Evolutionary conservation across 53 echinoderm and acorn worm species (phyloP).

Genomic region (Holothuria leucospilota): DNA sequence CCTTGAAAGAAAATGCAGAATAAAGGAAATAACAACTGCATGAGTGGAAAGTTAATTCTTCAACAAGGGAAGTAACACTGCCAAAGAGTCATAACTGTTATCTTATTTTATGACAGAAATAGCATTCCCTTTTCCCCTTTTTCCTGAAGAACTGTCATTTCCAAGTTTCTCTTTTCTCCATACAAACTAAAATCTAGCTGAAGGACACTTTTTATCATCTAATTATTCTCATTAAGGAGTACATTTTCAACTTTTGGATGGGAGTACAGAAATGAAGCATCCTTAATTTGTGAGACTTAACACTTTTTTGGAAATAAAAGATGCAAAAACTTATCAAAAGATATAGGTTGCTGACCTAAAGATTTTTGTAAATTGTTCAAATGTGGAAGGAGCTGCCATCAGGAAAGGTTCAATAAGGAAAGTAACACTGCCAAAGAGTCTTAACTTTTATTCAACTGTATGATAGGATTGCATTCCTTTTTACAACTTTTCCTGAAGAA

Average conservation of each 20-base stretch:
- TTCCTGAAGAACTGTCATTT: neutral
- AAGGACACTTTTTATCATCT: too few relatives aligned
- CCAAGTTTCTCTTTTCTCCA: too few relatives aligned
- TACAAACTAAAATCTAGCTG: too few relatives aligned
- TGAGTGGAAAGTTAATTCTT: conserved; percentile 5
- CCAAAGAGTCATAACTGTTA: neutral
- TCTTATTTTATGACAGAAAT: neutral
- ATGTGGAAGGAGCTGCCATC: too few relatives aligned
- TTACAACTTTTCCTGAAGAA: neutral
- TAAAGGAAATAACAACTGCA: neutral
- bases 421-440: neutral
- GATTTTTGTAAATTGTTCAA: too few relatives aligned
- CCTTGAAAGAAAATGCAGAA: conserved; percentile 53
- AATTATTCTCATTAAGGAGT: too few relatives aligned
- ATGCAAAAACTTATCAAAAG: too few relatives aligned
- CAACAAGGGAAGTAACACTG: conserved; percentile 12
- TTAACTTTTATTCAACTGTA: neutral
- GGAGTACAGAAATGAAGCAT: too few relatives aligned
- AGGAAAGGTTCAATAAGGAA: neutral
- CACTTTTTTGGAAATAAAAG: too few relatives aligned
- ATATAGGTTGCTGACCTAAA: too few relatives aligned
- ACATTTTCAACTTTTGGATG: too few relatives aligned
- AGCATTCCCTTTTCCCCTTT: neutral
- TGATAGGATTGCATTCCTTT: neutral
- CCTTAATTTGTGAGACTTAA: too few relatives aligned